Base-by-base conservation (phyloP, 1,140 invertebrate species). In the Maniola jurtina region DNA sequence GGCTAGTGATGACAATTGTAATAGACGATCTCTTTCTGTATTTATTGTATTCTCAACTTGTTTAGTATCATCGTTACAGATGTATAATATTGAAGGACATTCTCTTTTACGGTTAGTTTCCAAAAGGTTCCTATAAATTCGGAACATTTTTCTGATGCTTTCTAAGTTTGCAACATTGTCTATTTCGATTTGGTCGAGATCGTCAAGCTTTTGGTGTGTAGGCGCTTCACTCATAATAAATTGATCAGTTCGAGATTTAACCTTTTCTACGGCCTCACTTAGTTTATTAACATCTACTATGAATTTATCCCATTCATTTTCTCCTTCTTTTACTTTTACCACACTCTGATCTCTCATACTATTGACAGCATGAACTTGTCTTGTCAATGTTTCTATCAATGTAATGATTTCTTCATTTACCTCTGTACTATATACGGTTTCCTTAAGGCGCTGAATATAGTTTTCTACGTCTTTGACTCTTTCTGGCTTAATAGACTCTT, bases 261-360 rank as follows among this genome's bases (percentile, higher is more conserved):
- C 84, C 52, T 92, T 88, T 48, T 93, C 83, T 13, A 94, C 86
- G 10, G 91, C 81, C 38, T 85, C 84, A 62, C 77, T 88, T 16
- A 95, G 76, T 56, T 88, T 92, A 34, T 92, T 89, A 3, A 94
- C 85, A 11, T 92, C 92, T 47, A 92, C 90, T 55, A 95, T 76
- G 79, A 96, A 96, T 75, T 94, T 93, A 47, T 94, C 90, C 95
- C 95, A 96, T 69, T 93, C 92, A 7, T 92, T 91, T 58, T 95
- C 88, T 75, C 94, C 93, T 58, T 92, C 92, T 72, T 88, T 92
- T 1, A 93, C 92, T 76, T 93, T 90, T 8, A 89, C 81, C 76
- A 94, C 93, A 70, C 93, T 94, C 76, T 94, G 92, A 52, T 91
- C 91, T 8, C 91, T 93, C 35, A 94, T 90, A 73, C 92, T 91